Percentiles rank a stretch among this genome's conserved stretches.
phyloP scores from a whole-genome alignment of 1,140 invertebrate genomes.

The Magallana angulata region DNA sequence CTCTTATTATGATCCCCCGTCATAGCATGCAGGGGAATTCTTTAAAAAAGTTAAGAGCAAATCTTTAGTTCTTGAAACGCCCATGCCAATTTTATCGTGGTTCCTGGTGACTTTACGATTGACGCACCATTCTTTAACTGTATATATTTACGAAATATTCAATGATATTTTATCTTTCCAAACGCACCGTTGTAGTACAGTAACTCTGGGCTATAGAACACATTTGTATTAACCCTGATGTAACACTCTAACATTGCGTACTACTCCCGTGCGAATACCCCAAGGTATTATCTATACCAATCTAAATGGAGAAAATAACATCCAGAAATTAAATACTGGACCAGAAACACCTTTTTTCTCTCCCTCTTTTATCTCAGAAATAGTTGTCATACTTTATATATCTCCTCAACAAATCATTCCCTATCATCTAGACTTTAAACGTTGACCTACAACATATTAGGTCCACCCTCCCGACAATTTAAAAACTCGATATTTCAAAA shows the following conservation, averaged over 20 bases:
- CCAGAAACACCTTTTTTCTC: background rate
- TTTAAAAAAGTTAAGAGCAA: too few relatives aligned
- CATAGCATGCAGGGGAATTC: too few relatives aligned
- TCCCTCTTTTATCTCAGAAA: background rate
- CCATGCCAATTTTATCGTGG: too few relatives aligned
- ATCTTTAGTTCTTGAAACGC: too few relatives aligned
- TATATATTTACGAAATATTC: too few relatives aligned
- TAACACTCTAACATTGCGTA: background rate
- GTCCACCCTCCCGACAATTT: constrained; percentile 3
- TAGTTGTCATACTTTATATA: background rate
- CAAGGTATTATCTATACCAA: background rate
- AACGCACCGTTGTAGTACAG: background rate
- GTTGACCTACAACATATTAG: constrained; percentile 2
- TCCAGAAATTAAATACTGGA: background rate
- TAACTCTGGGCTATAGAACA: background rate
- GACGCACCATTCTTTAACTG: too few relatives aligned
- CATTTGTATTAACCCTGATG: too few relatives aligned
- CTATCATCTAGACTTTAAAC: background rate
- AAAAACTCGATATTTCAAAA: background rate
- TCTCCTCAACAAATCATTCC: background rate
- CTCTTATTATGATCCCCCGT: too few relatives aligned
- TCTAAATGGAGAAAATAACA: constrained; percentile 4
- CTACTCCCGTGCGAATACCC: background rate
- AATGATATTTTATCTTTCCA: background rate
- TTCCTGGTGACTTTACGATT: too few relatives aligned